These are phyloP conservation scores for Cheilosia vulpina DNA, from an alignment of 2,888 invertebrate species.

Conservation along the genomic window DNA sequence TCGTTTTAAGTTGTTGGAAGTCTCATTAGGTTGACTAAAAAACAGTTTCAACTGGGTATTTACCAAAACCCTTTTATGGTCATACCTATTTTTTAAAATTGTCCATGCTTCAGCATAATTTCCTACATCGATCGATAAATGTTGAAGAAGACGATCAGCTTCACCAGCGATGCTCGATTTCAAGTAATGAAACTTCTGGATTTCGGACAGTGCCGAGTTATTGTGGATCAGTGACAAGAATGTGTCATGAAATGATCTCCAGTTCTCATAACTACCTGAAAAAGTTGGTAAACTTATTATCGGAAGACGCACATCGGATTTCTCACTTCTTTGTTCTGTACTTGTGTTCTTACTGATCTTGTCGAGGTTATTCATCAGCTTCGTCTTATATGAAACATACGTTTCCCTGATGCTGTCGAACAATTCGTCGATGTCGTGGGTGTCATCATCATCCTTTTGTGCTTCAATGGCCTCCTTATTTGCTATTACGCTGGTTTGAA, in stretches of 20 bases:
- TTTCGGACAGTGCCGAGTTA: not conserved
- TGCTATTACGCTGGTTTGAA: not conserved
- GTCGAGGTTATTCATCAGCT: not conserved
- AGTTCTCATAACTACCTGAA: too few relatives aligned
- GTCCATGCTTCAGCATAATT: slow-evolving; percentile 21
- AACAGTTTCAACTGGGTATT: slow-evolving; percentile 19
- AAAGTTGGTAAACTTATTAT: not conserved
- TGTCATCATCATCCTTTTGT: not conserved
- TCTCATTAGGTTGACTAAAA: slow-evolving; percentile 2
- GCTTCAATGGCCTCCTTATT: not conserved
- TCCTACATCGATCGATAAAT: not conserved
- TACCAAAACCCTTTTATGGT: slow-evolving; percentile 22
- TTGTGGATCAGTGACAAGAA: not conserved
- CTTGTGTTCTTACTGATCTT: not conserved
- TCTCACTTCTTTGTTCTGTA: too few relatives aligned
- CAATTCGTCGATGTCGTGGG: not conserved
- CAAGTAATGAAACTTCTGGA: slow-evolving; percentile 9
- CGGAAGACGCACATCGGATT: slow-evolving; percentile 5
- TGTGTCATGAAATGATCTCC: too few relatives aligned
- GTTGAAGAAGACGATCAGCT: slow-evolving; percentile 4
- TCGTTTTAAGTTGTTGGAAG: not conserved
- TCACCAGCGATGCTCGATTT: slow-evolving; percentile 11
- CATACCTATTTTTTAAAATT: not conserved
- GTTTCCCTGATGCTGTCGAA: not conserved
- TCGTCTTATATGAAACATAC: not conserved